phyloP scores from a whole-genome alignment of 2,113 vertebrate genomes.

The Sturnira hondurensis region DNA sequence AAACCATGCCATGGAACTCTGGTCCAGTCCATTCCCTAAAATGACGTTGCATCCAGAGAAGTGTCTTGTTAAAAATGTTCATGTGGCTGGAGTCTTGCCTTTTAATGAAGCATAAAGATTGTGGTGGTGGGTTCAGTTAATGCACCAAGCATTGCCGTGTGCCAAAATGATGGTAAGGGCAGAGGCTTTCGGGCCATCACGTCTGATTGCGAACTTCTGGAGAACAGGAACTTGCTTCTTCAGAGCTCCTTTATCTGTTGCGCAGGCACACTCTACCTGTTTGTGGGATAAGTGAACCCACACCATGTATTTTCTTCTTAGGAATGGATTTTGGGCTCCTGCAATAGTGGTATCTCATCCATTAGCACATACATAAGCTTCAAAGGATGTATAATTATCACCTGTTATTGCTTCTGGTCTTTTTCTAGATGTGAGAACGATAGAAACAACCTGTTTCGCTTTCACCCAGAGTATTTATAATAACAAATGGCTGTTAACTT shows the following conservation, averaged over 20 bases:
- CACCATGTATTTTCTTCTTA: slow-evolving; percentile 9
- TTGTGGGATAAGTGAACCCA: not conserved
- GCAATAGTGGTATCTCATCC: not conserved
- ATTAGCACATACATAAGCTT: slow-evolving; percentile 36
- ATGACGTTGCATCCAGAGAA: not conserved
- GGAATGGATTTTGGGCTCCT: not conserved
- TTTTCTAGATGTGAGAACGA: slow-evolving; percentile 37
- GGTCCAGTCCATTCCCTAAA: not conserved
- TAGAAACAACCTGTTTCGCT: slow-evolving; percentile 25
- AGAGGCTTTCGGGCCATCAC: not conserved
- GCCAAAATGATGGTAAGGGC: not conserved
- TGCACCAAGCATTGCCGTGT: not conserved
- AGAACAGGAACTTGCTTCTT: not conserved
- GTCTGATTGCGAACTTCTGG: not conserved
- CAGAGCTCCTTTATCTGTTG: not conserved
- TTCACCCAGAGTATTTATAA: not conserved
- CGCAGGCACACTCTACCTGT: not conserved
- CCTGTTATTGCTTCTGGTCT: slow-evolving; percentile 29
- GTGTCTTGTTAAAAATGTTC: not conserved
- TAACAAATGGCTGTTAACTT: not conserved
- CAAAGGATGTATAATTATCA: slow-evolving; percentile 59
- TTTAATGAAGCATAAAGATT: not conserved
- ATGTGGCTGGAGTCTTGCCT: not conserved
- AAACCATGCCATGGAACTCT: not conserved
- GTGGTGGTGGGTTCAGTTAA: not conserved